Evolutionary conservation across 1,140 invertebrate species (phyloP), one percentile per base, ranked within the genome.

Genomic region (Aphelenchoides avenae): DNA sequence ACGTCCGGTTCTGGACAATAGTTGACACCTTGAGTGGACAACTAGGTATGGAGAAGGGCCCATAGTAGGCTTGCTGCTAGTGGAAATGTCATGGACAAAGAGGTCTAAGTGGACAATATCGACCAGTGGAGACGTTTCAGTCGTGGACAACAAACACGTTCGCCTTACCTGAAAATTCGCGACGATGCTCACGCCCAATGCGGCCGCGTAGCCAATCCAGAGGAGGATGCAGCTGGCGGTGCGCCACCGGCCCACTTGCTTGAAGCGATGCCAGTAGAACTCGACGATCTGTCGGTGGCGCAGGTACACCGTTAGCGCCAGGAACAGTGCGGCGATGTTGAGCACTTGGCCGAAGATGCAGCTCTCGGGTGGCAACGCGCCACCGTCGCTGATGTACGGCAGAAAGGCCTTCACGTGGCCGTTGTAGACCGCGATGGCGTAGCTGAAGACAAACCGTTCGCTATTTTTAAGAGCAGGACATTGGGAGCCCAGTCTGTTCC

Each of bases 131-230:
- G n/a, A n/a, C n/a, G n/a, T n/a, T n/a, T n/a, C n/a, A n/a, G n/a
- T n/a, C n/a, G n/a, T n/a, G n/a, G n/a, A n/a, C n/a, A n/a, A n/a
- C n/a, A n/a, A n/a, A n/a, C n/a, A n/a, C n/a, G n/a, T n/a, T n/a
- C n/a, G n/a, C n/a, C n/a, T n/a, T 61, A 79, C 78, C 72, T 79
- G 78, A 47, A 80, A 80, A 49, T 80, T 80, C 2, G 77, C 79
- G 13, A 80, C 79, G 66, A 80, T 78, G 34, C 70, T 76, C 11
- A 79, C 70, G 9, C 78, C 78, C 15, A 80, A 57, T 13, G 78
- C 72, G n/a, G 77, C 76, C n/a, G 72, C 33, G 22, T 78, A 65
- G 15, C 77, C 76, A 6, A 75, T 43, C 13, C 74, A 77, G 1
- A 79, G 36, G 13, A 71, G 57, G 2, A 41, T 46, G 31, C 59